Evolutionary conservation across 2,888 invertebrate species (phyloP).

Genomic region (Blastobasis lacticolella): DNA sequence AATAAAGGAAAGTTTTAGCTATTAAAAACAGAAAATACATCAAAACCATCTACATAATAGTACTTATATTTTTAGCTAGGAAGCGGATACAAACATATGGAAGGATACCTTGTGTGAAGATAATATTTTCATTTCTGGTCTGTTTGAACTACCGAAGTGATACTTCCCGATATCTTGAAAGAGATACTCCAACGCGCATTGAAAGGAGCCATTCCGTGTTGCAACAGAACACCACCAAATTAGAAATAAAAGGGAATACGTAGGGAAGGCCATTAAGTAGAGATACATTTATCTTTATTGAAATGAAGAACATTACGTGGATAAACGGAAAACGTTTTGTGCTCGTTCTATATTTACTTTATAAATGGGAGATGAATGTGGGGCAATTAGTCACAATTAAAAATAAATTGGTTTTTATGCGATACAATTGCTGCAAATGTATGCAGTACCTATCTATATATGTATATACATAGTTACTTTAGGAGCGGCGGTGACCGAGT

Average conservation of each 20-base stretch:
- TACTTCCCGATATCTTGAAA: not conserved
- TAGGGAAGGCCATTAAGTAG: constrained; percentile 24
- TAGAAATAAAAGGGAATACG: constrained; percentile 27
- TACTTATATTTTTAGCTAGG: too few relatives aligned
- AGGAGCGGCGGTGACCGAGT: too few relatives aligned
- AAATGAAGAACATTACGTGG: constrained; percentile 23
- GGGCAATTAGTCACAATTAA: not conserved
- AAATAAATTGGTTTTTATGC: not conserved
- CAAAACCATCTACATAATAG: too few relatives aligned
- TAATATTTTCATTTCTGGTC: too few relatives aligned
- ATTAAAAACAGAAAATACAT: too few relatives aligned
- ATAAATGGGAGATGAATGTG: not conserved
- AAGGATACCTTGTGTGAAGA: too few relatives aligned
- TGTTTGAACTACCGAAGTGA: too few relatives aligned
- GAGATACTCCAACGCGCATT: not conserved
- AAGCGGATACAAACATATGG: too few relatives aligned
- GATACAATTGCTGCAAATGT: too few relatives aligned
- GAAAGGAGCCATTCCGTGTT: constrained; percentile 17
- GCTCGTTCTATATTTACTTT: constrained; percentile 10
- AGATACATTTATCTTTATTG: constrained; percentile 33
- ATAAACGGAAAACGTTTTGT: constrained; percentile 18
- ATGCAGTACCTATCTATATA: too few relatives aligned
- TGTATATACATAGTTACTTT: constrained; percentile 4
- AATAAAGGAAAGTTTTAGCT: too few relatives aligned
- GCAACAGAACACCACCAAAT: constrained; percentile 24